A percentile compares a stretch with the other conserved stretches of the same genome.
Evolutionary conservation across 2,113 vertebrate species (phyloP).

Genomic region (Gila orcuttii): DNA sequence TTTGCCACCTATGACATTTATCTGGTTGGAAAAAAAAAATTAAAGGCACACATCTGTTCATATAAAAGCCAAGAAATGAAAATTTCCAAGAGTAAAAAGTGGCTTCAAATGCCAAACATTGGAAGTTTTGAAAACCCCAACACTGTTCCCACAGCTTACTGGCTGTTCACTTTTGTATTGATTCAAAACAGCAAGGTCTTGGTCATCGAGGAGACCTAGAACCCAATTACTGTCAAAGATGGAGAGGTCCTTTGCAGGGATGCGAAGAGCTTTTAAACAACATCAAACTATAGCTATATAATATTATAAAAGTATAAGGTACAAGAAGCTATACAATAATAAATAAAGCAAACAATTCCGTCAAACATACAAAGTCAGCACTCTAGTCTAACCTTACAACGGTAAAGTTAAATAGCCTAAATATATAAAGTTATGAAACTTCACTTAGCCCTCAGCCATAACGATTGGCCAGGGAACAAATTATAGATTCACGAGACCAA

Average conservation of each 20-base stretch:
- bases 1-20: not conserved
- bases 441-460: no score
- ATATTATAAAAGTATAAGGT: no score
- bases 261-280: not conserved
- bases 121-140: not conserved
- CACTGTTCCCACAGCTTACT: not conserved
- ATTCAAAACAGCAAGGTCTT: conserved; percentile 9
- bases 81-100: not conserved
- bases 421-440: no score
- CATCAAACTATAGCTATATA: not conserved
- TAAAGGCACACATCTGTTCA: not conserved
- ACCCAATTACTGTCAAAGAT: not conserved
- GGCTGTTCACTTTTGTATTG: not conserved
- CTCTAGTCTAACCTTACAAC: no score
- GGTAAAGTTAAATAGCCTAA: no score
- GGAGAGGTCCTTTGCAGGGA: not conserved
- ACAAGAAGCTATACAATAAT: no score
- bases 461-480: no score
- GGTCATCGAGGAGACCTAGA: not conserved
- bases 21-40: not conserved
- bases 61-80: not conserved
- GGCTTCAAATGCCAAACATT: not conserved
- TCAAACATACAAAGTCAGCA: no score
- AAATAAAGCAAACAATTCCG: no score
- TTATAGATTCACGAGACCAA: no score